A percentile compares a stretch with the other conserved stretches of the same genome.
Conservation (phyloP, 35 echinoderm and acorn worm genomes). For the Chiridota heheva region DNA sequence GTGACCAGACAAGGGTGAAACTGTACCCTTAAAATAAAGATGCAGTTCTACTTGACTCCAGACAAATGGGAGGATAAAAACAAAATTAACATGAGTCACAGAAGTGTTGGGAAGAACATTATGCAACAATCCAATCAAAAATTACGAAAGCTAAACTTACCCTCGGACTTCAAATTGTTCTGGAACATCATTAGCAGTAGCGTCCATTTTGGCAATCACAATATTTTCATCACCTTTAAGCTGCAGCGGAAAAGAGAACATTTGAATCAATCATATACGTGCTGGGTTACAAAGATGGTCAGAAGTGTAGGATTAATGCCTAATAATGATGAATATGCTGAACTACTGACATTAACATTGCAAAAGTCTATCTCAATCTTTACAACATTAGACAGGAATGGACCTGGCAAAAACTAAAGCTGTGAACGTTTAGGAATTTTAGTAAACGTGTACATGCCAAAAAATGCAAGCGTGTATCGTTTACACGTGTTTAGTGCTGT, state of each 20-base stretch:
- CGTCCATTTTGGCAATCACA: constrained; percentile 99
- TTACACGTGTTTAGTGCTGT: too few relatives aligned
- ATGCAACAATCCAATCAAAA: not conserved
- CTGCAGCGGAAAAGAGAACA: constrained; percentile 33
- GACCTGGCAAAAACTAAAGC: too few relatives aligned
- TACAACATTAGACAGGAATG: too few relatives aligned
- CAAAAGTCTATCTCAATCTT: too few relatives aligned
- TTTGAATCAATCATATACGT: not conserved
- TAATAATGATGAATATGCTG: too few relatives aligned
- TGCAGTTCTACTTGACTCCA: not conserved
- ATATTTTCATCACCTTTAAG: constrained; percentile 80
- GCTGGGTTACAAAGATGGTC: too few relatives aligned
- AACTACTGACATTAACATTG: too few relatives aligned
- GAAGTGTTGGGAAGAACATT: not conserved
- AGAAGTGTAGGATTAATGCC: too few relatives aligned
- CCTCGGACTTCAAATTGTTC: constrained; percentile 73
- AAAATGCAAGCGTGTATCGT: too few relatives aligned
- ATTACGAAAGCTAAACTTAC: constrained; percentile 48
- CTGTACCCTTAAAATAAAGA: not conserved
- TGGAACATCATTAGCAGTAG: constrained; percentile 94
- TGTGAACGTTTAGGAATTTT: too few relatives aligned
- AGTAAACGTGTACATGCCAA: too few relatives aligned
- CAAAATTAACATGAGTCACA: not conserved
- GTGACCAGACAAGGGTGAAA: not conserved
- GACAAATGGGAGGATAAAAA: not conserved